Base-by-base conservation (phyloP, 1,140 invertebrate species). In the Drosophila takahashii region DNA sequence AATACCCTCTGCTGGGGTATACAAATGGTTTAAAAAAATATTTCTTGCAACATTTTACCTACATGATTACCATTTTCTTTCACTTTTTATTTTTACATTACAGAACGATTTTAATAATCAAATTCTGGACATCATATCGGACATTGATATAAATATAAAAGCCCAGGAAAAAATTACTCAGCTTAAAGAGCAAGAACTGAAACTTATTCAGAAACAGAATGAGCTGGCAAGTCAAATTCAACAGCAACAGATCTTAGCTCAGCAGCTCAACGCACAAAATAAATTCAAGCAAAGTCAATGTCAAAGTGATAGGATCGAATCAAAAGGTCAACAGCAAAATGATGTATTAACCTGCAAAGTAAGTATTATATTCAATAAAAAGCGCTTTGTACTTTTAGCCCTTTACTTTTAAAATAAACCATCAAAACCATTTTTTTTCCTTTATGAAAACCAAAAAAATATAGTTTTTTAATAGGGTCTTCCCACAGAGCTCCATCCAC, bases 71-170 rank as follows among this genome's bases (percentile, higher is more conserved):
- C 22, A 22, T 22, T 22, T 22, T 22, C 22, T 32, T 50, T n/a
- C 22, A n/a, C 1, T 15, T 4, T 36, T 44, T 10, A 7, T 26
- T 32, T 56, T 16, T 44, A 13, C 4, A 15, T 48, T 59, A 42
- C 93, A 94, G 71, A 93, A 93, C 57, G 93, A 92, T 70, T 93
- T 94, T 47, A 94, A 94, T 70, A 93, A 93, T 62, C 92, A 93
- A 13, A 90, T 95, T 32, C 93, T 94, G 61, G 93, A 94, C 75
- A 95, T 95, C 53, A 94, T 94, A 70, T 94, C 93, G 4, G 94
- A 94, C 83, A 93, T 95, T 77, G 94, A 94, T 80, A 91, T 91
- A 32, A 94, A 93, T 73, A 94, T 94, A 11, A 89, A 70, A 34
- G 93, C 92, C 0, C 84, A 92, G 52, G 87, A 90, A 48, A 83